Evolutionary conservation across 2,888 invertebrate species (phyloP).

Genomic region (Thereva nobilitata): DNA sequence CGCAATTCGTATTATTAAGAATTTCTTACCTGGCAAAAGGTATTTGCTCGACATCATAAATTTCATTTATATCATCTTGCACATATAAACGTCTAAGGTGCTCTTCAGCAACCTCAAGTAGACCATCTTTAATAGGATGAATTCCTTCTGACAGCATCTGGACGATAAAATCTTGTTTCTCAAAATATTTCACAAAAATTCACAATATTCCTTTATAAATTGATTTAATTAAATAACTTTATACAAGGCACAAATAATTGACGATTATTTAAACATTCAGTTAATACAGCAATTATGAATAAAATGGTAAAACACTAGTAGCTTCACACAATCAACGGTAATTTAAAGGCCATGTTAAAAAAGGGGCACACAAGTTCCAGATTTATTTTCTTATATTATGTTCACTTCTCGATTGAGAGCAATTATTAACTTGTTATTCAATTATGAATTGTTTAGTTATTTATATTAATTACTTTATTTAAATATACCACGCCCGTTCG

Average conservation of each 20-base stretch:
- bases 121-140: slow-evolving; percentile 66
- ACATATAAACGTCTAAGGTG: slow-evolving; percentile 70
- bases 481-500: slow-evolving; percentile 37
- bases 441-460: neutral
- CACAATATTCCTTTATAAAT: slow-evolving; percentile 13
- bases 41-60: slow-evolving; percentile 80
- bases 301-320: slow-evolving; percentile 12
- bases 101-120: slow-evolving; percentile 72
- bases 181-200: slow-evolving; percentile 9
- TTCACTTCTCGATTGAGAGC: neutral
- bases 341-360: slow-evolving; percentile 23
- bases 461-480: neutral
- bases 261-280: slow-evolving; percentile 16
- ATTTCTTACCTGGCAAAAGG: slow-evolving; percentile 78
- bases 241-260: slow-evolving; percentile 21
- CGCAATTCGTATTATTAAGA: neutral
- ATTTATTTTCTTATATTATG: neutral
- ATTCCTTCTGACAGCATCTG: slow-evolving; percentile 56
- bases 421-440: neutral
- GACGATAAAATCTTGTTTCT: slow-evolving; percentile 3
- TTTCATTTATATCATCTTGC: slow-evolving; percentile 73
- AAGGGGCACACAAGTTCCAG: slow-evolving; percentile 5
- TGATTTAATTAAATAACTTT: neutral
- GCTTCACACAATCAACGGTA: slow-evolving; percentile 18
- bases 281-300: slow-evolving; percentile 21